These are phyloP conservation scores for Neodiprion pinetum DNA, from an alignment of 1,140 invertebrate genomes.

Conservation along the genomic window DNA sequence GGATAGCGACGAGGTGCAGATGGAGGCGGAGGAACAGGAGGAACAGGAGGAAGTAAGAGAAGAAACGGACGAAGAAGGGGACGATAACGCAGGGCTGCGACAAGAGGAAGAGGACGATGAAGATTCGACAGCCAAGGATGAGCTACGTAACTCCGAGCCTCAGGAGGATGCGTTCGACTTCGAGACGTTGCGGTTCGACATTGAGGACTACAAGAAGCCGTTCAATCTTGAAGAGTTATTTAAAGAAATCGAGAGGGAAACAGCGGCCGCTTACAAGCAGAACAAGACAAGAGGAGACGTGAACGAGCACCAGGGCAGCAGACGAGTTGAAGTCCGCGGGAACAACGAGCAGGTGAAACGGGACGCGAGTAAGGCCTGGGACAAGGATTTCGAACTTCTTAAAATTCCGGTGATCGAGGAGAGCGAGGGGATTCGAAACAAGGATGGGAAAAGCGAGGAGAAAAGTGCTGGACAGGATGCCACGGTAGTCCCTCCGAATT, in stretches of 20 bases:
- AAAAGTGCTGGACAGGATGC: background rate
- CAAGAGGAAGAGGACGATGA: constrained; percentile 35
- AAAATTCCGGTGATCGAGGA: background rate
- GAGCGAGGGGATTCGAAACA: constrained; percentile 28
- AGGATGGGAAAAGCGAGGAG: constrained; percentile 47
- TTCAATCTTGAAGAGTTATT: constrained; percentile 44
- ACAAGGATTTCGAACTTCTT: background rate
- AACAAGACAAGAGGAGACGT: constrained; percentile 22
- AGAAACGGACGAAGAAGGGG: constrained; percentile 26
- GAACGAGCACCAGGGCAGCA: constrained; percentile 8
- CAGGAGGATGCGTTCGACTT: background rate
- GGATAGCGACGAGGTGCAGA: background rate
- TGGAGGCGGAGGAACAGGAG: constrained; percentile 21
- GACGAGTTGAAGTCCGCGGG: background rate
- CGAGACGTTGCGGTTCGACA: constrained; percentile 37
- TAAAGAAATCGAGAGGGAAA: constrained; percentile 20
- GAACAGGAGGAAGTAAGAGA: constrained; percentile 30
- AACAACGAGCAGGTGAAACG: background rate
- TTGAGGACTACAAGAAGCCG: constrained; percentile 41
- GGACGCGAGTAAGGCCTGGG: background rate
- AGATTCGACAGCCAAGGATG: constrained; percentile 28
- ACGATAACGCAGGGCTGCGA: background rate
- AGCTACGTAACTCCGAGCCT: constrained; percentile 24
- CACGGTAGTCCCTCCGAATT: constrained; percentile 23
- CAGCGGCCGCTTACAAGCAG: background rate